Evolutionary conservation across 1,140 invertebrate genomes (phyloP).

Genomic region (Trichonephila clavata): DNA sequence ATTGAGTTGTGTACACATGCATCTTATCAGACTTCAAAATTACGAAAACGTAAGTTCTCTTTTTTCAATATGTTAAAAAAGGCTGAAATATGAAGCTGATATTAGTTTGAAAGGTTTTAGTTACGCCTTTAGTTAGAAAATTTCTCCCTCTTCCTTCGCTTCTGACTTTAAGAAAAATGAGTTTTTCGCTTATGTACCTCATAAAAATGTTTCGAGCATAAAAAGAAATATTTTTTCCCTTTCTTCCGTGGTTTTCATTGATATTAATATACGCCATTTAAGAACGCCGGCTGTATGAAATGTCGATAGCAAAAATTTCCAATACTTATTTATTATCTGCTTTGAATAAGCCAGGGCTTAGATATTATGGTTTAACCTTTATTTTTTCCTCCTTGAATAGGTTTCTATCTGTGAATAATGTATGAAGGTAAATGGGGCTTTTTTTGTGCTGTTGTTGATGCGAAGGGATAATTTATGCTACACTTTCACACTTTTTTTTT

Average conservation of each 20-base stretch:
- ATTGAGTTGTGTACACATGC: not conserved
- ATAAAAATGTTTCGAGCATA: conserved; percentile 33
- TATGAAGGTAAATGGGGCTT: conserved; percentile 40
- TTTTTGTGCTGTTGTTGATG: conserved; percentile 39
- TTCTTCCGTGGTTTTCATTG: conserved; percentile 43
- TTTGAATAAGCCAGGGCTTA: not conserved
- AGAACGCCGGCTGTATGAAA: conserved; percentile 39
- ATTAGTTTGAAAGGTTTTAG: conserved; percentile 20
- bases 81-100: not conserved
- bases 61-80: not conserved
- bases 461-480: conserved; percentile 13
- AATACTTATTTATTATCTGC: conserved; percentile 65
- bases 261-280: conserved; percentile 65
- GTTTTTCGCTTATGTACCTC: conserved; percentile 12
- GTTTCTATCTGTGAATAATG: conserved; percentile 60
- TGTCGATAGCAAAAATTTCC: conserved; percentile 68
- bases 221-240: not conserved
- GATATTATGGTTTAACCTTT: conserved; percentile 30
- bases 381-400: conserved; percentile 27
- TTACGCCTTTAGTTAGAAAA: conserved; percentile 11
- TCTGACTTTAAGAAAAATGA: conserved; percentile 23
- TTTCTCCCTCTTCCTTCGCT: not conserved
- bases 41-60: not conserved
- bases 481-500: not conserved
- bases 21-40: not conserved